Base-by-base conservation (phyloP, 2,888 invertebrate genomes). In the Chrysodeixis includens region DNA sequence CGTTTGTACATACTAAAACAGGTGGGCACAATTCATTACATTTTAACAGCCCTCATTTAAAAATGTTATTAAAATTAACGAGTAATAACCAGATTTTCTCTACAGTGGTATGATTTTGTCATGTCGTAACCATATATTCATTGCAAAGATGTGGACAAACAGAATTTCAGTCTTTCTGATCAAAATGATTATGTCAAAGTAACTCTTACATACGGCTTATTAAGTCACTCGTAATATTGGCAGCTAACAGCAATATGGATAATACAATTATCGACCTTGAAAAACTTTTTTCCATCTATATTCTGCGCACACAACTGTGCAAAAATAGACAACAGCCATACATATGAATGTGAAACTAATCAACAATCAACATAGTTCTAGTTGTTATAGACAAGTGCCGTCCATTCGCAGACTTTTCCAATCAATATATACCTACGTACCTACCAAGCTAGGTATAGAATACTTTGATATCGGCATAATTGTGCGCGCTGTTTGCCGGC, bases 401-500 rank as follows among this genome's bases (percentile, higher is more conserved):
- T 12, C 46, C 46, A 20, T 49, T 20, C 10, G 4, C 10, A 10
- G 35, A 70, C 26, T 66, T 68, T 76, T 51, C 56, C 52, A 69
- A 75, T 75, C 62, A 60, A 46, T 69, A 51, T n/a, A 7, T 22
- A 22, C 26, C 12, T 59, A 52, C 40, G 56, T 56, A 46, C 20
- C 46, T 44, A 16, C 7, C n/a, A n/a, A 44, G 16, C 16, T 30
- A 57, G 20, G 14, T 16, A n/a, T n/a, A 30, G n/a, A 56, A 53
- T 52, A 59, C 54, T 73, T 69, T 56, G 51, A 35, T 62, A 71
- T 70, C 74, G 55, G 49, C 54, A 62, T 64, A 62, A 55, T 70
- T 62, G 60, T 53, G 56, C 70, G 62, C 68, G 72, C 74, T 79
- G 75, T 82, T 83, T 77, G 76, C 71, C 62, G 64, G 63, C 68